Conservation (phyloP, 1,140 invertebrate genomes). For the Calephelis virginiensis region DNA sequence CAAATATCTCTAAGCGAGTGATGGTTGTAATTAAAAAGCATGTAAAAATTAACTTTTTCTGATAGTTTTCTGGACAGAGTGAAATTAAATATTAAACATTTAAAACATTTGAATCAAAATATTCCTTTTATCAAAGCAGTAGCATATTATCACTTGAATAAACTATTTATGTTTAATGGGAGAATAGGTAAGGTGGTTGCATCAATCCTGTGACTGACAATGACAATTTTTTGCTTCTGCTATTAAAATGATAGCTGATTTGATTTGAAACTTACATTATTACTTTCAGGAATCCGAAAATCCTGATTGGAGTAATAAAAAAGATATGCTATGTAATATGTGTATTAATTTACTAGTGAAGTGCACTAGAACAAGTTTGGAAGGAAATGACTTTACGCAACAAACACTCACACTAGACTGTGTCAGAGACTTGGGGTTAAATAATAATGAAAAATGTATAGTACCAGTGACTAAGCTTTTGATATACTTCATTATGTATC, state of each 20-base stretch:
- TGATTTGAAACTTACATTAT: neutral
- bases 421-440: constrained; percentile 76
- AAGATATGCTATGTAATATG: constrained; percentile 73
- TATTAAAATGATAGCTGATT: too few relatives aligned
- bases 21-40: constrained; percentile 81
- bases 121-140: constrained; percentile 83
- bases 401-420: constrained; percentile 78
- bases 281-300: constrained; percentile 23
- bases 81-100: constrained; percentile 74
- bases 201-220: too few relatives aligned
- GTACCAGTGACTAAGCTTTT: constrained; percentile 80
- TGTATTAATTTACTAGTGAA: constrained; percentile 76
- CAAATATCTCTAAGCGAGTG: constrained; percentile 83
- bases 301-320: constrained; percentile 48
- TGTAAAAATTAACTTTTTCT: constrained; percentile 76
- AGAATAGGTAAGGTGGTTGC: too few relatives aligned
- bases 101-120: constrained; percentile 88
- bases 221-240: too few relatives aligned
- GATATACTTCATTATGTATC: constrained; percentile 83
- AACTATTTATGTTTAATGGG: constrained; percentile 77
- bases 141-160: constrained; percentile 85
- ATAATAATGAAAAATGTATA: constrained; percentile 69
- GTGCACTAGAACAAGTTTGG: constrained; percentile 73
- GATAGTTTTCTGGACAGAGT: constrained; percentile 82
- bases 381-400: constrained; percentile 72